These are phyloP conservation scores for Hucho hucho DNA, from an alignment of 2,113 vertebrate genomes.

Conservation along the genomic window DNA sequence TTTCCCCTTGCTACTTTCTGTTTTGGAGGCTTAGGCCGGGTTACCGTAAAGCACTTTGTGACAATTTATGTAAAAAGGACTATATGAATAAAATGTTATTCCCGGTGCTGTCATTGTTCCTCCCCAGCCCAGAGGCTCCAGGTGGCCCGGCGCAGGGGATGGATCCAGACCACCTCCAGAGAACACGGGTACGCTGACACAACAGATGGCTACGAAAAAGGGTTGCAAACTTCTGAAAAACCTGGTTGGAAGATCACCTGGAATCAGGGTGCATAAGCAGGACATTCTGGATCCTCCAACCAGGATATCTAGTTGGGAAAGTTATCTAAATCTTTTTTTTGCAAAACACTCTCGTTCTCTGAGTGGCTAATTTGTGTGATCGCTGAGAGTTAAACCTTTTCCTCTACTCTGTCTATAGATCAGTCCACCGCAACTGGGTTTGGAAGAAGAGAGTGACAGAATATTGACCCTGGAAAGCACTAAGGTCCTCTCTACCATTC, in stretches of 20 bases:
- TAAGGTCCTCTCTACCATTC: conserved; percentile 50
- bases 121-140: conserved; percentile 77
- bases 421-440: conserved; percentile 68
- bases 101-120: conserved; percentile 79
- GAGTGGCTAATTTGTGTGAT: background rate
- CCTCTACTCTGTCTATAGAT: conserved; percentile 51
- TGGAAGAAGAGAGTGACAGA: conserved; percentile 78
- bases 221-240: too few relatives aligned
- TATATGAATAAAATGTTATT: conserved; percentile 47
- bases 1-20: too few relatives aligned
- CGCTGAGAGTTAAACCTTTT: background rate
- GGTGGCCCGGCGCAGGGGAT: conserved; percentile 74
- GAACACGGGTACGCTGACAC: conserved; percentile 33
- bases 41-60: too few relatives aligned
- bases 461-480: conserved; percentile 80
- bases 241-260: too few relatives aligned
- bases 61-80: too few relatives aligned
- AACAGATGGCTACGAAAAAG: too few relatives aligned
- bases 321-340: too few relatives aligned
- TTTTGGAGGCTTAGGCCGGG: too few relatives aligned
- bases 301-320: too few relatives aligned
- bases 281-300: too few relatives aligned
- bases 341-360: too few relatives aligned
- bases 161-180: conserved; percentile 78
- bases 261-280: too few relatives aligned